A percentile compares a stretch with the other conserved stretches of the same genome.
Conservation (phyloP, 2,113 vertebrate genomes). For the Microcebus griseorufus region DNA sequence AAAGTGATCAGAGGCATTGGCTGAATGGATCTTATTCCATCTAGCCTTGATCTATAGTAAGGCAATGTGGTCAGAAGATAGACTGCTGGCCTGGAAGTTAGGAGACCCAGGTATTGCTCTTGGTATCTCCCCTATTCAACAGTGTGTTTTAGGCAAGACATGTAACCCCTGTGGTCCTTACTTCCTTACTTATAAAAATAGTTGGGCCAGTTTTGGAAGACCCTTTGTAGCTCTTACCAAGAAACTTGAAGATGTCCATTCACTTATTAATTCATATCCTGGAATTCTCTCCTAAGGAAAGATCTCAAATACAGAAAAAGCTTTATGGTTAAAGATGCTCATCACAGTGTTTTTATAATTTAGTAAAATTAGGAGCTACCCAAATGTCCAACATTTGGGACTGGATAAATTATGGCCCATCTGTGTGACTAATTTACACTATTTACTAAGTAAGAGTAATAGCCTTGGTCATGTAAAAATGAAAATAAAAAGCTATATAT, state of each 20-base stretch:
- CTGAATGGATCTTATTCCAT: background rate
- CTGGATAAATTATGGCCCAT: background rate
- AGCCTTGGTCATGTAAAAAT: background rate
- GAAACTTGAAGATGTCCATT: background rate
- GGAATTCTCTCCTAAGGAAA: constrained; percentile 16
- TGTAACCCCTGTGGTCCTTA: background rate
- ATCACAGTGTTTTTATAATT: background rate
- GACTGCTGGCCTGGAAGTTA: background rate
- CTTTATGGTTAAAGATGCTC: constrained; percentile 29
- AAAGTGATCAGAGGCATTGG: background rate
- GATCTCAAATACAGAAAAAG: background rate
- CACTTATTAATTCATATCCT: constrained; percentile 34
- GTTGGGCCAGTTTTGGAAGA: background rate
- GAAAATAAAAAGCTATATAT: background rate
- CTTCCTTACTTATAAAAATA: background rate
- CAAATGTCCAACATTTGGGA: background rate
- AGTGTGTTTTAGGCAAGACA: background rate
- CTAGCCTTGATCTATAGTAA: background rate
- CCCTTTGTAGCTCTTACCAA: background rate
- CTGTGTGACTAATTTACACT: background rate
- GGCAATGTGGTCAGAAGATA: background rate
- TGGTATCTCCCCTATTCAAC: background rate
- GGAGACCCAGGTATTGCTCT: background rate
- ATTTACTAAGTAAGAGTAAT: background rate
- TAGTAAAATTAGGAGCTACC: constrained; percentile 39